These are phyloP conservation scores for Poecilus cupreus DNA, from an alignment of 2,888 invertebrate species.

Conservation along the genomic window DNA sequence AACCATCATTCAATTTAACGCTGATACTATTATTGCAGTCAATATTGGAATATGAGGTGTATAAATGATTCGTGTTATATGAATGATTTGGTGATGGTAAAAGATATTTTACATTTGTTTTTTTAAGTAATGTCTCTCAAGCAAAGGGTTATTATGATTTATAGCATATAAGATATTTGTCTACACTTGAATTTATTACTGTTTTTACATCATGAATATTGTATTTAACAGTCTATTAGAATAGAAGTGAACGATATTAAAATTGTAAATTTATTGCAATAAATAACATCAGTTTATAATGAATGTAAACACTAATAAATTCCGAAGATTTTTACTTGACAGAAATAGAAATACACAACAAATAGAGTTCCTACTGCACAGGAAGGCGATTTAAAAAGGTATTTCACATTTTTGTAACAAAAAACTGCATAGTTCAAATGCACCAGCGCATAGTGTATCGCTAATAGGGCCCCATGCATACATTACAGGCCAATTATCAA, in stretches of 20 bases:
- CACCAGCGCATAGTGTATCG: not conserved
- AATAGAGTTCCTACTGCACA: not conserved
- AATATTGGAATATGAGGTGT: too few relatives aligned
- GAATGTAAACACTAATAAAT: conserved; percentile 37
- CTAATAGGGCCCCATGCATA: conserved; percentile 29
- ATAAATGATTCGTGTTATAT: too few relatives aligned
- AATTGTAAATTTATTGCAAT: conserved; percentile 36
- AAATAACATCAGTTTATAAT: conserved; percentile 32
- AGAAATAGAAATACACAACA: conserved; percentile 16
- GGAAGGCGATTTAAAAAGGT: conserved; percentile 17
- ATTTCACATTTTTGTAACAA: conserved; percentile 5
- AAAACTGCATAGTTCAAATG: conserved; percentile 16
- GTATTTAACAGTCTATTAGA: conserved; percentile 24
- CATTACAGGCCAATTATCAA: conserved; percentile 49
- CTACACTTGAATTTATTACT: conserved; percentile 33
- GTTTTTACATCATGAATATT: conserved; percentile 27
- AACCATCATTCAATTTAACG: too few relatives aligned
- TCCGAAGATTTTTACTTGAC: not conserved
- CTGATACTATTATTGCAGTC: too few relatives aligned
- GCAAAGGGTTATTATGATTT: not conserved
- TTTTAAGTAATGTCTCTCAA: not conserved
- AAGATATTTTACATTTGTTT: not conserved
- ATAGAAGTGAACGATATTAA: conserved; percentile 5
- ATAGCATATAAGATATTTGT: not conserved
- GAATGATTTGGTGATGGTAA: too few relatives aligned